These are phyloP conservation scores for Stercorarius parasiticus DNA, from an alignment of 2,113 vertebrate genomes.

Conservation along the genomic window DNA sequence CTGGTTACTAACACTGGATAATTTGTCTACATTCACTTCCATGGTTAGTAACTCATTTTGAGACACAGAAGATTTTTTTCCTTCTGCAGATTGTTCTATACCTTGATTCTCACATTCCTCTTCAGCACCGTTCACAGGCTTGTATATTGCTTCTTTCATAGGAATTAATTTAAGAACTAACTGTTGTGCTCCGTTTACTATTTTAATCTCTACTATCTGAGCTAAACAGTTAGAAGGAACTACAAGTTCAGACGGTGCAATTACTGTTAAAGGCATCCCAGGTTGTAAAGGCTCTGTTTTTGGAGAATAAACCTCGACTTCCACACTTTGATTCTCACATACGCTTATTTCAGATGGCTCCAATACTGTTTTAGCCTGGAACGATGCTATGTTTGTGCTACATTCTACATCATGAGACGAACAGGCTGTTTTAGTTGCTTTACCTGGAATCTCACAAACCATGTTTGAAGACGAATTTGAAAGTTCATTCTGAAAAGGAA, in stretches of 20 bases:
- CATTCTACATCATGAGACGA: neutral
- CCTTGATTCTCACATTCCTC: neutral
- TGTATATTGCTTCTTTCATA: conserved; percentile 58
- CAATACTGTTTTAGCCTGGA: conserved; percentile 18
- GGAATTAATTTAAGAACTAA: conserved; percentile 88
- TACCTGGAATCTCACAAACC: conserved; percentile 20
- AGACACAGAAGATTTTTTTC: neutral
- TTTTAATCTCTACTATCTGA: conserved; percentile 91
- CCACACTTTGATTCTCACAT: conserved; percentile 72
- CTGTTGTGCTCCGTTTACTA: conserved; percentile 88
- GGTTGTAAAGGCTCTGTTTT: conserved; percentile 80
- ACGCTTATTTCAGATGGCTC: neutral
- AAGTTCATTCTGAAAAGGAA: conserved; percentile 10
- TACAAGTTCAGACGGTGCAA: conserved; percentile 85
- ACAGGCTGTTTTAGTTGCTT: neutral
- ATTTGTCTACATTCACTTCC: conserved; percentile 37
- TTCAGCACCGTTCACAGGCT: neutral
- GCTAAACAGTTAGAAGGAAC: conserved; percentile 91
- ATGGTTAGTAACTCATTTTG: neutral
- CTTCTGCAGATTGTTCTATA: neutral
- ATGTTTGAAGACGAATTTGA: conserved; percentile 4
- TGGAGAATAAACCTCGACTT: conserved; percentile 81
- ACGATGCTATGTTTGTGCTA: conserved; percentile 19
- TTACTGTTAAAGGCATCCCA: conserved; percentile 85
- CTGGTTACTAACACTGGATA: neutral